Evolutionary conservation across 1,140 invertebrate genomes (phyloP).

Genomic region (Berghia stephanieae): DNA sequence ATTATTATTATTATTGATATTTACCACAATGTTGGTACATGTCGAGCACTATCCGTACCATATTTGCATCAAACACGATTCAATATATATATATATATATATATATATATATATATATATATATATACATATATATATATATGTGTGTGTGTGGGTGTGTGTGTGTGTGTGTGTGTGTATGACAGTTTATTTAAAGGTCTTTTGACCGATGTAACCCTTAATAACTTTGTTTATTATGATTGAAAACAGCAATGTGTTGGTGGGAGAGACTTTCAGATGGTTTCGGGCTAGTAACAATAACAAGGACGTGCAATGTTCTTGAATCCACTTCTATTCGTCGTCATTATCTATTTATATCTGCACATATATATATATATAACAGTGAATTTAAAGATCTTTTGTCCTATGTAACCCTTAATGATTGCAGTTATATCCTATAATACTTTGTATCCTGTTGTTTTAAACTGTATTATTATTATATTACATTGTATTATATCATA

Average conservation of each 20-base stretch:
- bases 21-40: neutral
- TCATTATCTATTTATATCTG: neutral
- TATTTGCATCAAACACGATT: neutral
- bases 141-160: neutral
- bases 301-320: neutral
- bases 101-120: neutral
- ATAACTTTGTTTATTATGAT: neutral
- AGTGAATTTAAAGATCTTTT: too few relatives aligned
- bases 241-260: conserved; percentile 1
- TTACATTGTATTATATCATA: too few relatives aligned
- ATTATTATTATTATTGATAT: too few relatives aligned
- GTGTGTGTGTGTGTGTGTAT: neutral
- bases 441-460: too few relatives aligned
- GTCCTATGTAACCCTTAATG: too few relatives aligned
- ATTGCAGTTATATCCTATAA: too few relatives aligned
- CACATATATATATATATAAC: too few relatives aligned
- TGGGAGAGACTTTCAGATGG: neutral
- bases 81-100: neutral
- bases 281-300: neutral
- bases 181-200: neutral
- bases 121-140: conserved; percentile 6
- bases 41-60: neutral
- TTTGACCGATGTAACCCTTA: neutral
- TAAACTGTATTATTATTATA: too few relatives aligned
- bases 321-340: neutral